A percentile compares a stretch with the other conserved stretches of the same genome.
These are phyloP conservation scores for Ophiothrix spiculata DNA, from an alignment of 35 echinoderm and acorn worm genomes.

Conservation along the genomic window DNA sequence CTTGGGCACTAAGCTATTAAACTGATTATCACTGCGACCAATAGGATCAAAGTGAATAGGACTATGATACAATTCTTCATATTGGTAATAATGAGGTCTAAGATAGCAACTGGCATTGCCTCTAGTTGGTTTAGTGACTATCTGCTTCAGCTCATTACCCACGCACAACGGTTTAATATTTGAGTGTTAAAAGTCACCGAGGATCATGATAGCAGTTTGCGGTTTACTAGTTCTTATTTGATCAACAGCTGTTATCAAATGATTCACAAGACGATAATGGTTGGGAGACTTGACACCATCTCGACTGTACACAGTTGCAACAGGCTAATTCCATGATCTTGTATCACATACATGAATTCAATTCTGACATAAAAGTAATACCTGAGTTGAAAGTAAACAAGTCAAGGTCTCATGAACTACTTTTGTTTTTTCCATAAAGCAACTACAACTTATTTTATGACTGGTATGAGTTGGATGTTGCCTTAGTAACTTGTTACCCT, in stretches of 20 bases:
- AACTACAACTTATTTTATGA: too few relatives aligned
- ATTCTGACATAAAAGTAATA: too few relatives aligned
- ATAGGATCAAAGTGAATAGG: neutral
- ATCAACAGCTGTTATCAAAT: neutral
- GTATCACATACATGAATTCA: too few relatives aligned
- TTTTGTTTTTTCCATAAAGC: too few relatives aligned
- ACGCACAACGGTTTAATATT: neutral
- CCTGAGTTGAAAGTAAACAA: too few relatives aligned
- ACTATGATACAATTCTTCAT: neutral
- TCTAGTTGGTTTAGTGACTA: neutral
- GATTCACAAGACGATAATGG: too few relatives aligned
- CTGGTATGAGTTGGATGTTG: too few relatives aligned
- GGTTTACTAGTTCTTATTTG: neutral
- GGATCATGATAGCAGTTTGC: constrained; percentile 6
- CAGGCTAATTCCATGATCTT: too few relatives aligned
- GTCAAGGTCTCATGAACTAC: too few relatives aligned
- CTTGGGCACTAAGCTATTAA: neutral
- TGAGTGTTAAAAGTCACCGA: neutral
- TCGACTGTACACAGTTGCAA: too few relatives aligned
- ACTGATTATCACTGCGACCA: neutral
- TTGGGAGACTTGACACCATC: too few relatives aligned
- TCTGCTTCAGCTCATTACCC: constrained; percentile 2
- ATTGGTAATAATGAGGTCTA: constrained; percentile 16
- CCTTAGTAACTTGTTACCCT: too few relatives aligned
- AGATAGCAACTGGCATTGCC: neutral